phyloP scores from a whole-genome alignment of 2,797 vertebrate genomes.

The Rhincodon typus region DNA sequence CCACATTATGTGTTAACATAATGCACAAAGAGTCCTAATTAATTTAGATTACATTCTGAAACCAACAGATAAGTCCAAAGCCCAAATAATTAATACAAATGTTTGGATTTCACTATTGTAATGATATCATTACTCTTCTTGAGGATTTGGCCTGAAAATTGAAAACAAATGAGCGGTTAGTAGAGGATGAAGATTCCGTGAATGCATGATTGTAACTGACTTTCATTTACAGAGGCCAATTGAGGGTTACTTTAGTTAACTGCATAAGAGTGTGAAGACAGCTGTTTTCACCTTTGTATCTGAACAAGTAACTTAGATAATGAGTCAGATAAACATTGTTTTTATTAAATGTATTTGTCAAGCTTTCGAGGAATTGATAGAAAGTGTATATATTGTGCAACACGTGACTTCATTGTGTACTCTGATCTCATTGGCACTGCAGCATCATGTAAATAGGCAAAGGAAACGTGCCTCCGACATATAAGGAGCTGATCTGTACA shows the following conservation, averaged over 20 bases:
- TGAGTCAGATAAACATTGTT: background rate
- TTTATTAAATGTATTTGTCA: background rate
- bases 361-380: background rate
- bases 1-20: conserved; percentile 2
- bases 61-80: conserved; percentile 19
- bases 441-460: background rate
- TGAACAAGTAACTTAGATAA: background rate
- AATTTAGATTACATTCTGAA: conserved; percentile 32
- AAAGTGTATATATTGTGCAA: background rate
- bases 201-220: background rate
- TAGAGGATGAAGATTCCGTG: background rate
- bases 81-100: conserved; percentile 10
- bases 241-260: background rate
- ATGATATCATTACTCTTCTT: background rate
- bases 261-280: background rate
- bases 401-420: background rate
- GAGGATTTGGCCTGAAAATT: background rate
- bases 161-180: background rate
- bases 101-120: background rate
- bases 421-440: background rate
- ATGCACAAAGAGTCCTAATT: background rate
- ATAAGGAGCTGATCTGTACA: background rate
- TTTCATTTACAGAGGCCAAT: background rate
- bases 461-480: background rate
- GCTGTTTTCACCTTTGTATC: background rate